These are phyloP conservation scores for Phrynocephalus vlangalii DNA, from an alignment of 2,797 vertebrate species.

Conservation along the genomic window DNA sequence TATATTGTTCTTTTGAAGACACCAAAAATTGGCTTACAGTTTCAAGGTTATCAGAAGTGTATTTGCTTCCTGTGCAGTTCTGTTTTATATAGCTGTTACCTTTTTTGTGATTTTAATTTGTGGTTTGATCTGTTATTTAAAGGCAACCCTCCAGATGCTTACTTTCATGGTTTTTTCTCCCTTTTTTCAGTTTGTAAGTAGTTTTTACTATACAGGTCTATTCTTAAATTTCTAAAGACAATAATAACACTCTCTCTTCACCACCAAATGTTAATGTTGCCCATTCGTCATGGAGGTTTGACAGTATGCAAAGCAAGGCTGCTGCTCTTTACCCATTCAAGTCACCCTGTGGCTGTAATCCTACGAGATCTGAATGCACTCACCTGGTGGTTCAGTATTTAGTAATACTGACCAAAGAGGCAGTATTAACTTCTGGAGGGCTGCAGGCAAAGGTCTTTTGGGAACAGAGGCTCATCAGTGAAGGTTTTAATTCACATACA, in stretches of 20 bases:
- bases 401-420: conserved; percentile 68
- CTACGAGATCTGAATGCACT: conserved; percentile 58
- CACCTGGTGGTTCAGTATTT: conserved; percentile 57
- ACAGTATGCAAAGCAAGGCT: conserved; percentile 60
- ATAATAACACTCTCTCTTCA: conserved; percentile 65
- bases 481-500: conserved; percentile 7
- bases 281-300: conserved; percentile 50
- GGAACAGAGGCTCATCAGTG: conserved; percentile 31
- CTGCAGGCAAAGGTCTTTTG: conserved; percentile 55
- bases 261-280: conserved; percentile 54
- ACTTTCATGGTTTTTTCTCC: conserved; percentile 94
- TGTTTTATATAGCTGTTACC: conserved; percentile 58
- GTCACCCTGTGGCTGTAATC: conserved; percentile 59
- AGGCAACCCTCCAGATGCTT: conserved; percentile 92
- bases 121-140: conserved; percentile 86
- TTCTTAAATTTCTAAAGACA: conserved; percentile 62
- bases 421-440: conserved; percentile 79
- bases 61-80: conserved; percentile 68
- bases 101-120: conserved; percentile 78
- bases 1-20: conserved; percentile 43
- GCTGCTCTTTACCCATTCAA: conserved; percentile 63
- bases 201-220: conserved; percentile 64
- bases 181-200: conserved; percentile 99
- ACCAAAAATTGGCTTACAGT: conserved; percentile 74
- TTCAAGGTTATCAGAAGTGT: conserved; percentile 78